phyloP scores from a whole-genome alignment of 2,888 invertebrate genomes.

The Limenitis camilla region DNA sequence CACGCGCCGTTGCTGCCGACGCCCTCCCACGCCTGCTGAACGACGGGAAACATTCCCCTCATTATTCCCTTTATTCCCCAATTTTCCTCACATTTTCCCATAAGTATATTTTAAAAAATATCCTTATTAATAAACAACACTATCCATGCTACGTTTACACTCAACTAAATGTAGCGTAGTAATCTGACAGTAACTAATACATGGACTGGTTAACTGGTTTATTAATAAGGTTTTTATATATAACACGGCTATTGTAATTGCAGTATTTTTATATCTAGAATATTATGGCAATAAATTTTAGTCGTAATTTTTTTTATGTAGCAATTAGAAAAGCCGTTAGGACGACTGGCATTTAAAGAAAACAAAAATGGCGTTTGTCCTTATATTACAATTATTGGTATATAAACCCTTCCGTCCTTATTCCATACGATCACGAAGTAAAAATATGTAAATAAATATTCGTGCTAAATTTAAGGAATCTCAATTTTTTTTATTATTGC shows the following conservation, averaged over 20 bases:
- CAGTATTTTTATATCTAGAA: not conserved
- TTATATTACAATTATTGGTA: not conserved
- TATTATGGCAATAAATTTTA: not conserved
- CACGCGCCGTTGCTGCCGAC: slow-evolving; percentile 61
- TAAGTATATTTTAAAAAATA: not conserved
- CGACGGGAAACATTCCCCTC: slow-evolving; percentile 28
- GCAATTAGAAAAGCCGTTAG: slow-evolving; percentile 2
- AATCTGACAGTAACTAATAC: not conserved
- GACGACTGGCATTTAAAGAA: too few species aligned
- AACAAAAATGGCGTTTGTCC: slow-evolving; percentile 5
- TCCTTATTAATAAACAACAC: not conserved
- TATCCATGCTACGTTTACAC: not conserved
- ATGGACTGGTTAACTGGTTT: not conserved
- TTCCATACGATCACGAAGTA: slow-evolving; percentile 6
- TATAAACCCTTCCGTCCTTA: slow-evolving; percentile 14
- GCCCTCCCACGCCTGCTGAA: slow-evolving; percentile 47
- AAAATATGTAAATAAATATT: slow-evolving; percentile 3
- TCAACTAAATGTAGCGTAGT: not conserved
- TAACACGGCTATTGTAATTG: slow-evolving; percentile 4
- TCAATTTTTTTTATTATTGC: slow-evolving; percentile 1
- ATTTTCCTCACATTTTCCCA: not conserved
- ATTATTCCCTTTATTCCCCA: too few species aligned
- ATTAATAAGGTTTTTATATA: not conserved
- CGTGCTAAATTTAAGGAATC: slow-evolving; percentile 3
- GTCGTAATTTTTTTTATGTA: not conserved